Evolutionary conservation across 2,113 vertebrate genomes (phyloP).

Genomic region (Labrus mixtus): DNA sequence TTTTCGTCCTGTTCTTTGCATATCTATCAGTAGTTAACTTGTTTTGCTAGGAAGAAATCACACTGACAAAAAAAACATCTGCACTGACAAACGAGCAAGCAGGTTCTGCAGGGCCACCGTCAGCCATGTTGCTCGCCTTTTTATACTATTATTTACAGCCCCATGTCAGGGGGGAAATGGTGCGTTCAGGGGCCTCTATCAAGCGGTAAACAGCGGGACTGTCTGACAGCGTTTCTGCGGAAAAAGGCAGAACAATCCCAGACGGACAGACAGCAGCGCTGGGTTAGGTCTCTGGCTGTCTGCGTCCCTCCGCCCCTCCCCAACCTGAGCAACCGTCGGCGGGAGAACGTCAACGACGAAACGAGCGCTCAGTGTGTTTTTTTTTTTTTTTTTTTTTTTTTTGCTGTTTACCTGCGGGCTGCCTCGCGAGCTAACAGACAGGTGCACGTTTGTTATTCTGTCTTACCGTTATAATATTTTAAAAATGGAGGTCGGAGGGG

Average conservation of each 20-base stretch:
- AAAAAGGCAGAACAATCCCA: conserved; percentile 4
- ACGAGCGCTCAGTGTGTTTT: conserved; percentile 61
- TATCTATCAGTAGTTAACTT: neutral
- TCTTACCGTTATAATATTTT: conserved; percentile 61
- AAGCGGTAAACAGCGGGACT: neutral
- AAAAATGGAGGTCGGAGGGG: conserved; percentile 20
- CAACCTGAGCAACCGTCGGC: conserved; percentile 57
- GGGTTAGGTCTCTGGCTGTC: conserved; percentile 47
- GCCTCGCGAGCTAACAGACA: conserved; percentile 13
- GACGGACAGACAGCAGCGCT: conserved; percentile 41
- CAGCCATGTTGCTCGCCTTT: conserved; percentile 88
- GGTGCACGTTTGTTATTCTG: conserved; percentile 17
- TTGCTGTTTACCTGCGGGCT: conserved; percentile 50
- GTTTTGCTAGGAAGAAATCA: neutral
- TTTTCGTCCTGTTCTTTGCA: neutral
- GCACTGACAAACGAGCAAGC: conserved; percentile 29
- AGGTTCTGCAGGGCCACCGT: conserved; percentile 78
- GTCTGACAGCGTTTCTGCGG: neutral
- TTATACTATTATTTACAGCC: conserved; percentile 63
- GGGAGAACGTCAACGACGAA: conserved; percentile 65
- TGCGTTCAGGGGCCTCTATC: conserved; percentile 11
- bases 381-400: neutral
- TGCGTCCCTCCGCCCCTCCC: conserved; percentile 64
- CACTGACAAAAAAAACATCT: conserved; percentile 24
- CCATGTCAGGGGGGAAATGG: conserved; percentile 49